Evolutionary conservation across 2,797 vertebrate species (phyloP).

Genomic region (Ptychadena robeensis): DNA sequence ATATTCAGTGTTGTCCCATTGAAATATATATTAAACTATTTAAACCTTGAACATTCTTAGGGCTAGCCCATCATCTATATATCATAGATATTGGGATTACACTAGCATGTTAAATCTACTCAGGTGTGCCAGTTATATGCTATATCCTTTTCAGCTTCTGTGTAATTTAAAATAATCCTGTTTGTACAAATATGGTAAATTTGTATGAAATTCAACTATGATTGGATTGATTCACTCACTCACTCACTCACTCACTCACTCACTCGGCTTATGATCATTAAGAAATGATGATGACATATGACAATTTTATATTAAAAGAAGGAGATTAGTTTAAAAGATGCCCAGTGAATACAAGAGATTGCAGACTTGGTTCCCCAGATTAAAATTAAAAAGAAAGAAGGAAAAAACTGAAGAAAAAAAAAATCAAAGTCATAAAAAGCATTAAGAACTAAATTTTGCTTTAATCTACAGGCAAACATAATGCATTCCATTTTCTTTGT

Average conservation of each 20-base stretch:
- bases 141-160: background rate
- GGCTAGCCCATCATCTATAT: no score
- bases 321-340: slow-evolving; percentile 1
- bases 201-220: background rate
- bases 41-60: no score
- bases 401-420: slow-evolving; percentile 61
- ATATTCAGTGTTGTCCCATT: no score
- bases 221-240: background rate
- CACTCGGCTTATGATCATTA: background rate
- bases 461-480: slow-evolving; percentile 60
- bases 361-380: slow-evolving; percentile 64
- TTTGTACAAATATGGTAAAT: background rate
- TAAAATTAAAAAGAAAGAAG: slow-evolving; percentile 44
- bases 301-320: background rate
- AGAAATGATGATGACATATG: background rate
- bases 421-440: slow-evolving; percentile 63
- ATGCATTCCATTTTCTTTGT: slow-evolving; percentile 61
- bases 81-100: no score
- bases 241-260: no score
- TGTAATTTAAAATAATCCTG: background rate
- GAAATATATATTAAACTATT: no score
- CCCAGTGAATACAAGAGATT: slow-evolving; percentile 35
- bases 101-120: no score
- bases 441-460: slow-evolving; percentile 62
- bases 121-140: no score